These are phyloP conservation scores for Ophiodon elongatus DNA, from an alignment of 2,113 vertebrate species.

Conservation along the genomic window DNA sequence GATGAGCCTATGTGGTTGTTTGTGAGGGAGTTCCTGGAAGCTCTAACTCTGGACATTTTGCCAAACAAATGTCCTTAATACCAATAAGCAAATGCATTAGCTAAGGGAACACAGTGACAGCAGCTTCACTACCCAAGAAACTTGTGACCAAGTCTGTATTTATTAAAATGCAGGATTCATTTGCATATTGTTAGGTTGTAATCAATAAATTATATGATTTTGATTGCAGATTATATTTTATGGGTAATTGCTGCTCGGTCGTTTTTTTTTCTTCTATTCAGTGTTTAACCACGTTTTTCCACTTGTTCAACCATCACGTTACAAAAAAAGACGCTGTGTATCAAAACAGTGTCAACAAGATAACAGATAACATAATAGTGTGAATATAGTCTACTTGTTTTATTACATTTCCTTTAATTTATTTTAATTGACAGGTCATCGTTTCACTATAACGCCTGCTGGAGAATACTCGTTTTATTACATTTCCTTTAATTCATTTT, in stretches of 20 bases:
- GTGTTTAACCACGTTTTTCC: not conserved
- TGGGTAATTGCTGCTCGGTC: not conserved
- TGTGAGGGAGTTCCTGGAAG: conserved; percentile 6
- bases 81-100: conserved; percentile 8
- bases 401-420: not conserved
- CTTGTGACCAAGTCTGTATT: not conserved
- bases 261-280: not conserved
- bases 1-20: not conserved
- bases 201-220: not conserved
- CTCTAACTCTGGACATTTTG: conserved; percentile 25
- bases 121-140: not conserved
- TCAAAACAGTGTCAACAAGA: not conserved
- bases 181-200: no score
- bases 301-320: not conserved
- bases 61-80: conserved; percentile 25
- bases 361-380: not conserved
- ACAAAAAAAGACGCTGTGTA: not conserved
- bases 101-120: not conserved
- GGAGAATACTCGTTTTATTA: not conserved
- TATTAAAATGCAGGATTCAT: not conserved
- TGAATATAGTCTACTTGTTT: not conserved
- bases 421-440: not conserved
- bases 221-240: not conserved
- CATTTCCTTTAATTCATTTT: no score
- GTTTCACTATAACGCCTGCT: no score